Conservation (phyloP, 2,113 vertebrate genomes). For the Seriola quinqueradiata region DNA sequence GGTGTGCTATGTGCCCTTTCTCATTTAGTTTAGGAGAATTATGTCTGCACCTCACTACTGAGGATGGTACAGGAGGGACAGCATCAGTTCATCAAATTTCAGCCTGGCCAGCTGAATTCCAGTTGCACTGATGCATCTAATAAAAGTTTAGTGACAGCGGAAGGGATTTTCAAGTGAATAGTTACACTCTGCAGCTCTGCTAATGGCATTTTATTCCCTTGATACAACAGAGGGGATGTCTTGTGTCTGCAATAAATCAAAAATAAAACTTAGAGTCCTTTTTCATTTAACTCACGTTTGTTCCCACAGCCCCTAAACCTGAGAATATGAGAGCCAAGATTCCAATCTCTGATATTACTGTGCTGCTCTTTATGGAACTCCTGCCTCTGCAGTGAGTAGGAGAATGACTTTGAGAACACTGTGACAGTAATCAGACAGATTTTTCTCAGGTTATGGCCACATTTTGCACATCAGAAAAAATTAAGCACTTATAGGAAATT, state of each 20-base stretch:
- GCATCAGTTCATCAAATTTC: constrained; percentile 21
- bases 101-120: constrained; percentile 10
- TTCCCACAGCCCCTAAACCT: not conserved
- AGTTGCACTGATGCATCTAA: constrained; percentile 2
- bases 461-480: constrained; percentile 26
- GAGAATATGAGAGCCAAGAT: constrained; percentile 27
- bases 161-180: constrained; percentile 10
- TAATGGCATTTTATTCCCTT: constrained; percentile 10
- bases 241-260: constrained; percentile 32
- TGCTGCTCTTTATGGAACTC: constrained; percentile 19
- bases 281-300: not conserved
- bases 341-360: constrained; percentile 40
- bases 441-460: constrained; percentile 26
- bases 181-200: not conserved
- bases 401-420: constrained; percentile 48
- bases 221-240: constrained; percentile 8
- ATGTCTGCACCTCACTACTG: not conserved
- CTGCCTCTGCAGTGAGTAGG: constrained; percentile 17
- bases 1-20: not conserved
- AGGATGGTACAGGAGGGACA: not conserved
- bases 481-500: constrained; percentile 6
- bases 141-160: constrained; percentile 12
- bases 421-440: constrained; percentile 5
- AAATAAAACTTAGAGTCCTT: constrained; percentile 8
- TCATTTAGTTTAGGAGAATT: constrained; percentile 20